Percentiles rank a stretch among this genome's conserved stretches.
These are phyloP conservation scores for Columbina picui DNA, from an alignment of 2,113 vertebrate genomes.

Conservation along the genomic window DNA sequence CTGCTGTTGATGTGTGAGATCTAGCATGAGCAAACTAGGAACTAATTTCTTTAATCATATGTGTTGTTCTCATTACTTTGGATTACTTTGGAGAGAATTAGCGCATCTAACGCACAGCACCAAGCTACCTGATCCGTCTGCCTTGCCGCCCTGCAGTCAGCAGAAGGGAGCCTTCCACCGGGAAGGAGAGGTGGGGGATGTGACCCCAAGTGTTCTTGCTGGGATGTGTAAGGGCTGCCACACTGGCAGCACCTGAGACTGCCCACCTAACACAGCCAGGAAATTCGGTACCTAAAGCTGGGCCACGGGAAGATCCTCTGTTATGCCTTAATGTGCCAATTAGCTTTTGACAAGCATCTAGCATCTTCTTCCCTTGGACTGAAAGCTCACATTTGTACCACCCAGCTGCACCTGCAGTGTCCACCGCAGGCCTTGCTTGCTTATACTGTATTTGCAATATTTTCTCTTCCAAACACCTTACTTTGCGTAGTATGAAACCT, in stretches of 20 bases:
- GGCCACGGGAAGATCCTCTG: background rate
- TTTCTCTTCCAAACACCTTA: background rate
- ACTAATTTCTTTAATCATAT: background rate
- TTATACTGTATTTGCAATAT: background rate
- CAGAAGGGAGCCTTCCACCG: background rate
- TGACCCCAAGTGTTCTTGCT: background rate
- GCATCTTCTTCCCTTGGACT: background rate
- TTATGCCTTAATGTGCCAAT: background rate
- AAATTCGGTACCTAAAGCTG: background rate
- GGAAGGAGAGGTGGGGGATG: background rate
- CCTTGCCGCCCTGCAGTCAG: background rate
- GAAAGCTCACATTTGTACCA: accelerated
- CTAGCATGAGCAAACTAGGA: background rate
- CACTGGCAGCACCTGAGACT: background rate
- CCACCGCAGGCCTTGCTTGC: too few species aligned
- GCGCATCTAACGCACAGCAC: background rate
- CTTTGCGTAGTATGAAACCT: background rate
- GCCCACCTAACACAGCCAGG: background rate
- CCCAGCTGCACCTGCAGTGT: background rate
- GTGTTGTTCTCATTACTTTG: background rate
- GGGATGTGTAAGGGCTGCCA: background rate
- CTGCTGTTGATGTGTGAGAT: background rate
- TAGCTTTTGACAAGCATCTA: background rate
- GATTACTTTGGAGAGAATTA: background rate
- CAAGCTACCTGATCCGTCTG: background rate